These are phyloP conservation scores for Uropsilus gracilis DNA, from an alignment of 2,113 vertebrate species.

Conservation along the genomic window DNA sequence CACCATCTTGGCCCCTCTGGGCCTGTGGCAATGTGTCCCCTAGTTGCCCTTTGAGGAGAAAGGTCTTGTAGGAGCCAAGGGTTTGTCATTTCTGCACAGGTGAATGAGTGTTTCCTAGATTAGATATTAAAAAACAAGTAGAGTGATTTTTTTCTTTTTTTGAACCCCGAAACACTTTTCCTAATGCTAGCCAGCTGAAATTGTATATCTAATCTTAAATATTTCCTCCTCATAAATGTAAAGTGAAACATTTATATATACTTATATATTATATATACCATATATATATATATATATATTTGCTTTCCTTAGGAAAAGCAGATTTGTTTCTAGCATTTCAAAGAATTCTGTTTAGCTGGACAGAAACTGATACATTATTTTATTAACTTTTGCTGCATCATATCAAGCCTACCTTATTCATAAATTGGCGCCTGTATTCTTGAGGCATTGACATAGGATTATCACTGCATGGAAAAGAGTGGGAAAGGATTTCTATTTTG, in stretches of 20 bases:
- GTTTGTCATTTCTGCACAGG: neutral
- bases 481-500: constrained; percentile 2
- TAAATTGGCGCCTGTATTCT: constrained; percentile 8
- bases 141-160: constrained; percentile 30
- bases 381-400: neutral
- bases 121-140: neutral
- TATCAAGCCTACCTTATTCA: constrained; percentile 6
- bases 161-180: neutral
- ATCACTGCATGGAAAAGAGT: neutral
- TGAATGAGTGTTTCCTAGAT: neutral
- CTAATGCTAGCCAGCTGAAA: neutral
- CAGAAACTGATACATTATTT: constrained; percentile 43
- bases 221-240: neutral
- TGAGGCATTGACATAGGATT: neutral
- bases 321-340: constrained; percentile 48
- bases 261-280: too few species aligned
- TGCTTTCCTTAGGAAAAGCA: constrained; percentile 18
- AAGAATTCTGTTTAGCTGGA: constrained; percentile 13
- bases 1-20: neutral
- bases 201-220: neutral
- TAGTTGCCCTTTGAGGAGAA: neutral
- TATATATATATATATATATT: neutral
- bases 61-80: neutral
- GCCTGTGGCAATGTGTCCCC: neutral
- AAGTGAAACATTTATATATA: neutral